A percentile compares a stretch with the other conserved stretches of the same genome.
phyloP scores from a whole-genome alignment of 2,888 invertebrate species.

The Orchestes rusci region DNA sequence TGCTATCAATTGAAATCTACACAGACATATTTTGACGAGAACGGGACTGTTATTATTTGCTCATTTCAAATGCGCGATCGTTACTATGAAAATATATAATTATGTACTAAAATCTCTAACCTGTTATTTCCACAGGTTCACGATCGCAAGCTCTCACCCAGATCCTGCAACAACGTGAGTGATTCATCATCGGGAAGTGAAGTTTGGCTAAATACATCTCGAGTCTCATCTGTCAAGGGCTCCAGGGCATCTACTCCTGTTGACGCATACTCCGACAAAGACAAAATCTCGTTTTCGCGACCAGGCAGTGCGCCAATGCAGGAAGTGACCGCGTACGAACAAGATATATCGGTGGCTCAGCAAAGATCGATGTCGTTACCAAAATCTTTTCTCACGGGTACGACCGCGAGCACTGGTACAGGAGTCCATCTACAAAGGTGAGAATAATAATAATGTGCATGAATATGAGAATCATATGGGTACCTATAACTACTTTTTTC shows the following conservation, averaged over 20 bases:
- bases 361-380: conserved; percentile 50
- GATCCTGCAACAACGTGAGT: conserved; percentile 25
- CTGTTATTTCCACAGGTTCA: too few species aligned
- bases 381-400: conserved; percentile 47
- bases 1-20: too few species aligned
- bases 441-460: too few species aligned
- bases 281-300: conserved; percentile 41
- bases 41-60: too few species aligned
- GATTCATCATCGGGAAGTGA: conserved; percentile 49
- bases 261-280: conserved; percentile 38
- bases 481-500: too few species aligned
- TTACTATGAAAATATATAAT: too few species aligned
- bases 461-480: too few species aligned
- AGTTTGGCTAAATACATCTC: conserved; percentile 49
- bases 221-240: conserved; percentile 44
- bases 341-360: conserved; percentile 37
- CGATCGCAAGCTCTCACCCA: conserved; percentile 29
- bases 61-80: too few species aligned
- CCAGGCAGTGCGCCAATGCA: conserved; percentile 51
- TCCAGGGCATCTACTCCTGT: conserved; percentile 49
- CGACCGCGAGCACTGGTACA: conserved; percentile 14
- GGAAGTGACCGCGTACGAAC: conserved; percentile 29
- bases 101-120: too few species aligned
- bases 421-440: conserved; percentile 15
- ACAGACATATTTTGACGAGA: too few species aligned